A percentile compares a stretch with the other conserved stretches of the same genome.
Evolutionary conservation across 2,113 vertebrate genomes (phyloP).

Genomic region (Falcunculus frontatus): DNA sequence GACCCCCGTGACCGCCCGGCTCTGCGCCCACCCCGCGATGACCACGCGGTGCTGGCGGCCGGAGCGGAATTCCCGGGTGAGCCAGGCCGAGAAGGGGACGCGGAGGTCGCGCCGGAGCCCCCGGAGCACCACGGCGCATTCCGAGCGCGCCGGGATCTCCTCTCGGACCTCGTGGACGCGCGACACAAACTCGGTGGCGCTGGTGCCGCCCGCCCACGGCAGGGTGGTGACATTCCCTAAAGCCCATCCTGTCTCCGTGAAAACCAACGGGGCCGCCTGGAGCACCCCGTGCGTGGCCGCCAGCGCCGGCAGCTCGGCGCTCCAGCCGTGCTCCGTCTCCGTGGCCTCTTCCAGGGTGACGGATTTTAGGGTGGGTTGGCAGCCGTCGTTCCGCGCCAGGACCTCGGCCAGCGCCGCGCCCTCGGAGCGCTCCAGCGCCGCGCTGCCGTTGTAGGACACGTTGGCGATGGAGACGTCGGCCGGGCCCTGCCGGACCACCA

Average conservation of each 20-base stretch:
- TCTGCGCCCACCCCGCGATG: fast-evolving
- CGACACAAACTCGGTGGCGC: not conserved
- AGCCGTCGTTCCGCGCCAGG: fast-evolving
- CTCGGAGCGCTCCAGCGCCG: not conserved
- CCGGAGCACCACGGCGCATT: not conserved
- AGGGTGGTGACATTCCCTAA: fast-evolving
- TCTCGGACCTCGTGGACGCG: fast-evolving
- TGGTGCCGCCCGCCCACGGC: not conserved
- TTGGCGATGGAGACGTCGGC: not conserved
- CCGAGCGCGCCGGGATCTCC: not conserved
- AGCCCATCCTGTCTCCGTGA: fast-evolving
- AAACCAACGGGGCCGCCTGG: fast-evolving
- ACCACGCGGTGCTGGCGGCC: not conserved
- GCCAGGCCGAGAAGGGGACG: not conserved
- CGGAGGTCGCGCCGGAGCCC: fast-evolving
- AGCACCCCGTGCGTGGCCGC: not conserved
- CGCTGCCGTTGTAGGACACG: not conserved
- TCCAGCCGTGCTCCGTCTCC: not conserved
- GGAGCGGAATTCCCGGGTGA: not conserved
- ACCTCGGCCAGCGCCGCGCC: fast-evolving
- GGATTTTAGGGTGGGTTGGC: fast-evolving
- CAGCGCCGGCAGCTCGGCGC: not conserved
- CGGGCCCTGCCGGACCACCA: not conserved
- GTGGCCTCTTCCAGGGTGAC: not conserved
- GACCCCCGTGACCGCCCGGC: fast-evolving